Evolutionary conservation across 2,797 vertebrate species (phyloP).

Genomic region (Cephalopachus bancanus): DNA sequence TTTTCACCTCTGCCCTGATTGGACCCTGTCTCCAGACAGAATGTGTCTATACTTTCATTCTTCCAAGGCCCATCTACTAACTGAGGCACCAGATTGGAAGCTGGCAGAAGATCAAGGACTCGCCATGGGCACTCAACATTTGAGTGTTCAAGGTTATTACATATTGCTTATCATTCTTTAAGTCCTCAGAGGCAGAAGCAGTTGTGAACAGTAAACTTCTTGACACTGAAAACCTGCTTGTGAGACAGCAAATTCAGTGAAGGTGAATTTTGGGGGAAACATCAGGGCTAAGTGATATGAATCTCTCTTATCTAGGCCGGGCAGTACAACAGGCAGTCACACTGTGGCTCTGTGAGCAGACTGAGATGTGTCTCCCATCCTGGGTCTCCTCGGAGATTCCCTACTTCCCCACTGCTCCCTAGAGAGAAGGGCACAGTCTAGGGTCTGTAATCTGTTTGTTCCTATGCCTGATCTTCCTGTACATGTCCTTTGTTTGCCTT

Average conservation of each 20-base stretch:
- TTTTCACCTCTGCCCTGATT: background rate
- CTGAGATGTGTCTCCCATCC: background rate
- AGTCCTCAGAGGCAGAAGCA: slow-evolving; percentile 37
- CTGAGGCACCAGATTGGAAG: background rate
- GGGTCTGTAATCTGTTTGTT: background rate
- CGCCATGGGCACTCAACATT: background rate
- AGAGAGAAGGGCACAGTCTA: background rate
- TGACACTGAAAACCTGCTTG: slow-evolving; percentile 52
- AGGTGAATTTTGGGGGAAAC: slow-evolving; percentile 41
- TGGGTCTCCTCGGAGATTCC: background rate
- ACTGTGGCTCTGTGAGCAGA: background rate
- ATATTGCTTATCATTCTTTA: background rate
- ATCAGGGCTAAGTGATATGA: background rate
- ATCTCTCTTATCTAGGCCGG: background rate
- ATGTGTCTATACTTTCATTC: background rate
- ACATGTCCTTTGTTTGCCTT: background rate
- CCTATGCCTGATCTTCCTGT: background rate
- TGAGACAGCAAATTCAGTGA: slow-evolving; percentile 54
- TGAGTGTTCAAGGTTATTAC: background rate
- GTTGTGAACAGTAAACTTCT: background rate
- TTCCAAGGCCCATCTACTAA: background rate
- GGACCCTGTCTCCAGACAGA: background rate
- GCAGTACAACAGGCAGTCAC: background rate
- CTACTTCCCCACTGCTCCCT: too few species aligned
- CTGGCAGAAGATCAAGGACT: slow-evolving; percentile 58